Evolutionary conservation across 2,797 vertebrate genomes (phyloP).

Genomic region (Mus caroli): DNA sequence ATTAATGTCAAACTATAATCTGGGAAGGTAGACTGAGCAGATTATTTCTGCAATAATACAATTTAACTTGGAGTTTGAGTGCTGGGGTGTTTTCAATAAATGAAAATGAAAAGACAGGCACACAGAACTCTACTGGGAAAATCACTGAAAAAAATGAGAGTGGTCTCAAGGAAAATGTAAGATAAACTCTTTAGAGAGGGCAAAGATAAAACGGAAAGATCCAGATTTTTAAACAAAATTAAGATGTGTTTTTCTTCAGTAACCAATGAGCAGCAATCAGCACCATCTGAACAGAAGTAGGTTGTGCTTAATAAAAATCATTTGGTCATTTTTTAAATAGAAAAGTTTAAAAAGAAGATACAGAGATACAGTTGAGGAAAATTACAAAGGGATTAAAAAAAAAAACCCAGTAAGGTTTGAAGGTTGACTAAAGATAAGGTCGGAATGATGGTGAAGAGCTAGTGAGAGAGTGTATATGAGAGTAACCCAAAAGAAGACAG

Average conservation of each 20-base stretch:
- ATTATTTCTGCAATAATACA: constrained; percentile 13
- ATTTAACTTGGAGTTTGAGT: constrained; percentile 30
- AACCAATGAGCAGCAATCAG: background rate
- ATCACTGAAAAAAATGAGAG: background rate
- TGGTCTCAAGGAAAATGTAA: background rate
- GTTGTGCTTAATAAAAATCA: background rate
- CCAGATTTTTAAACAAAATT: background rate
- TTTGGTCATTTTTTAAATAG: background rate
- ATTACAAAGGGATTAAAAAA: background rate
- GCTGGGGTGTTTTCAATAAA: background rate
- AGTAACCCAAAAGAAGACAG: background rate
- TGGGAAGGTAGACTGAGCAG: background rate
- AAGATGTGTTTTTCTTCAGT: background rate
- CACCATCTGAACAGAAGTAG: background rate
- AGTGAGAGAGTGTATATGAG: background rate
- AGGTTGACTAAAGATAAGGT: background rate
- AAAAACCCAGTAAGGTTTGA: background rate
- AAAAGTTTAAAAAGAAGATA: constrained; percentile 7
- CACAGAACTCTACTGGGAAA: background rate
- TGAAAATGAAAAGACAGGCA: background rate
- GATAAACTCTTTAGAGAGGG: background rate
- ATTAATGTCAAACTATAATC: constrained; percentile 1
- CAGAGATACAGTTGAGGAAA: background rate
- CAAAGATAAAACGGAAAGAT: constrained; percentile 1
- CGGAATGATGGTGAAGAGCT: background rate